Evolutionary conservation across 1,140 invertebrate species (phyloP).

Genomic region (Camponotus pennsylvanicus): DNA sequence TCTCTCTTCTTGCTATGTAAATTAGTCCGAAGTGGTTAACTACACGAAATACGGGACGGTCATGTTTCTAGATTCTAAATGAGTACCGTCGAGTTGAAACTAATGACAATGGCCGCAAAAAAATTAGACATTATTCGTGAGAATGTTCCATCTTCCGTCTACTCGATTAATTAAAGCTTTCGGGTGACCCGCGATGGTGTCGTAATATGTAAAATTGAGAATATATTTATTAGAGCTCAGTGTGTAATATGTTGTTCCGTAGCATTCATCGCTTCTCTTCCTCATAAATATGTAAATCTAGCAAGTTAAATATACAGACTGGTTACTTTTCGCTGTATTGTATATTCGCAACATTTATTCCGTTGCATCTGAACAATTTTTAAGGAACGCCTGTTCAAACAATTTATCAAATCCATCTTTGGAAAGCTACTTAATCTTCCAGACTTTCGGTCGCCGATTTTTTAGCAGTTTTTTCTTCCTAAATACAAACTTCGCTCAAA

Average conservation of each 20-base stretch:
- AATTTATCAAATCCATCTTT: constrained; percentile 39
- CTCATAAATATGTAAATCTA: constrained; percentile 36
- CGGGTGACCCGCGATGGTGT: neutral
- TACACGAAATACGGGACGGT: constrained; percentile 16
- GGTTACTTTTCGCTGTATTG: neutral
- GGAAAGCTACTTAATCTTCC: constrained; percentile 2
- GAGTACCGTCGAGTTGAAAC: constrained; percentile 17
- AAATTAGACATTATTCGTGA: constrained; percentile 12
- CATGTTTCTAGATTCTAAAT: constrained; percentile 45
- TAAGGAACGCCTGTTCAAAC: neutral
- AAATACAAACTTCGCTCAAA: neutral
- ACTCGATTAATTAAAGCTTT: constrained; percentile 40
- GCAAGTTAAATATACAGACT: neutral
- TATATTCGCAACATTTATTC: neutral
- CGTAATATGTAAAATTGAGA: constrained; percentile 12
- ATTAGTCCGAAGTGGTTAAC: constrained; percentile 38
- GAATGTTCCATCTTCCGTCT: constrained; percentile 7
- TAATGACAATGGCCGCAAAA: constrained; percentile 26
- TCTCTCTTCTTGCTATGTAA: constrained; percentile 52
- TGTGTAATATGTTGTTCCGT: neutral
- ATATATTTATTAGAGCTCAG: constrained; percentile 12
- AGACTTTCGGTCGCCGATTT: neutral
- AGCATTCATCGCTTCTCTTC: constrained; percentile 9
- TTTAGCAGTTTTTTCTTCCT: neutral
- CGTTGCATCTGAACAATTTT: neutral